Evolutionary conservation across 2,113 vertebrate genomes (phyloP).

Genomic region (Odontophorus gujanensis): DNA sequence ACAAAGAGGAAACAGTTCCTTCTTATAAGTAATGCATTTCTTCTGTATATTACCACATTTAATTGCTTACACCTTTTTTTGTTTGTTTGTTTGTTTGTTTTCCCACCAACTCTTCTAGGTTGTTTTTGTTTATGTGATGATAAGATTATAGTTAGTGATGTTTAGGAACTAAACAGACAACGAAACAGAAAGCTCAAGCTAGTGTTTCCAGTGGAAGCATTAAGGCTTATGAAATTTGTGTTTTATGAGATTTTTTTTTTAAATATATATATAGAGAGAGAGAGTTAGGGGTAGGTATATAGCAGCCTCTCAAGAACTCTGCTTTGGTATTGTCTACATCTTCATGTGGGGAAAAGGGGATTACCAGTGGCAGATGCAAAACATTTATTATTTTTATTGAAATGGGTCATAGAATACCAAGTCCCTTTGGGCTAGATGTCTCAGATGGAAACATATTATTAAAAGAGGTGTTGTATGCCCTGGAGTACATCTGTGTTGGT

Average conservation of each 20-base stretch:
- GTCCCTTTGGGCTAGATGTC: not conserved
- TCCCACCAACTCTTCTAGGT: not conserved
- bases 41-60: not conserved
- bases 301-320: not conserved
- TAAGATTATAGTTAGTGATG: not conserved
- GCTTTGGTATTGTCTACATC: not conserved
- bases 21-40: not conserved
- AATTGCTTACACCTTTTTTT: not conserved
- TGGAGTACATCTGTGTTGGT: not conserved
- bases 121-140: not conserved
- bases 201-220: not conserved
- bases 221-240: not conserved
- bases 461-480: not conserved
- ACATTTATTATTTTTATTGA: not conserved
- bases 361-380: not conserved
- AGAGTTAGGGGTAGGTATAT: not conserved
- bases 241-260: not conserved
- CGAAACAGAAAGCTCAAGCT: not conserved
- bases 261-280: too few species aligned
- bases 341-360: not conserved
- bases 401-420: not conserved
- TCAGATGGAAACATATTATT: not conserved
- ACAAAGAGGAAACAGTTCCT: not conserved
- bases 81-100: too few species aligned
- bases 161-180: not conserved